Percentiles rank a stretch among this genome's conserved stretches.
Conservation (phyloP, 2,113 vertebrate species). For the Alces alces region DNA sequence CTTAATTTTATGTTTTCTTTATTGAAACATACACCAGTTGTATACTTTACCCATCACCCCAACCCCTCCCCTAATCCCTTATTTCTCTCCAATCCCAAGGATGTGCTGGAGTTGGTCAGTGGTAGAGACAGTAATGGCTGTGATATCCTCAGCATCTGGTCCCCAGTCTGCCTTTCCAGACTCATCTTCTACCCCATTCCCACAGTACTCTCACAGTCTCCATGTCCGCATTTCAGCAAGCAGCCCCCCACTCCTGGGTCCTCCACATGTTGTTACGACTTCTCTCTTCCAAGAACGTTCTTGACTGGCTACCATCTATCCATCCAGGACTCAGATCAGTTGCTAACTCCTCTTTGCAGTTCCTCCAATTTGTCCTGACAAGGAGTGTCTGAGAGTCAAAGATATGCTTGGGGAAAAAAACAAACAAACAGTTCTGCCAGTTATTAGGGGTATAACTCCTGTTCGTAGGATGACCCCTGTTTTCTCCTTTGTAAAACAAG, state of each 20-base stretch:
- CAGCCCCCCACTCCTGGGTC: not conserved
- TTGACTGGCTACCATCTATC: not conserved
- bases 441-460: not conserved
- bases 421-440: not conserved
- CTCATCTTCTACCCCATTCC: not conserved
- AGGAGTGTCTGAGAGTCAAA: not conserved
- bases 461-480: not conserved
- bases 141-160: not conserved
- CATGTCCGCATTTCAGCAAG: not conserved
- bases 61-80: not conserved
- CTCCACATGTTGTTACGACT: not conserved
- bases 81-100: not conserved
- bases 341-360: not conserved
- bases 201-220: not conserved
- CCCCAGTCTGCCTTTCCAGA: not conserved
- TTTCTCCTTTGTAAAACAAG: slow-evolving; percentile 27
- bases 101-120: not conserved
- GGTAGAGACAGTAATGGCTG: no score
- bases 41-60: not conserved
- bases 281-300: not conserved
- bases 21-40: not conserved
- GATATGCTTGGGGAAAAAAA: not conserved
- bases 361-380: not conserved
- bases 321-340: not conserved
- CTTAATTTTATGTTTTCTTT: not conserved